A percentile compares a stretch with the other conserved stretches of the same genome.
These are phyloP conservation scores for Dysidea cf. avara DNA, from an alignment of 37 sponge, comb jelly and placozoan species.

Conservation along the genomic window DNA sequence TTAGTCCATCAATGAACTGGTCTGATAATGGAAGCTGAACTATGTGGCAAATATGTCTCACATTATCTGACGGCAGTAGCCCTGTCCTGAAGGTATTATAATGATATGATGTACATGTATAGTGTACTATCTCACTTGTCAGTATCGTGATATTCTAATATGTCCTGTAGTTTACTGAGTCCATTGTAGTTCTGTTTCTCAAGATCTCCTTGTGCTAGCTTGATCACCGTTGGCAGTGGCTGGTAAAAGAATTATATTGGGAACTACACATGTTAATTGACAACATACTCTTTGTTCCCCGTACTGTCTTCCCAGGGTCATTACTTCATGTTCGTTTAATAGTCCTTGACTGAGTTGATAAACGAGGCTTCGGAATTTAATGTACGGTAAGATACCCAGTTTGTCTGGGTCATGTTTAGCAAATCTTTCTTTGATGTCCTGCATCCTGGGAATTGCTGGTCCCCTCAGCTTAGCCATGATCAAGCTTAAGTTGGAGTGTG, in stretches of 20 bases:
- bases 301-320: conserved; percentile 83
- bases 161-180: conserved; percentile 22
- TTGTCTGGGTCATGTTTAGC: conserved; percentile 35
- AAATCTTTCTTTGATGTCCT: conserved; percentile 36
- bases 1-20: conserved; percentile 68
- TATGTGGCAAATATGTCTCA: conserved; percentile 33
- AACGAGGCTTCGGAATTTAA: conserved; percentile 61
- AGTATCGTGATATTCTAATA: conserved; percentile 10
- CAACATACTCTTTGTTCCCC: conserved; percentile 39
- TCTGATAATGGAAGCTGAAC: conserved; percentile 56
- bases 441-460: conserved; percentile 45
- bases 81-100: conserved; percentile 38
- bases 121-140: not conserved
- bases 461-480: conserved; percentile 68
- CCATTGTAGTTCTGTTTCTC: conserved; percentile 47
- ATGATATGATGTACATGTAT: not conserved
- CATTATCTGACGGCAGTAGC: conserved; percentile 24
- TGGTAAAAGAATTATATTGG: conserved; percentile 3
- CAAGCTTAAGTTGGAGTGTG: conserved; percentile 64
- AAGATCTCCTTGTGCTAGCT: conserved; percentile 55
- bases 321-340: conserved; percentile 84
- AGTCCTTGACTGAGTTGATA: conserved; percentile 44
- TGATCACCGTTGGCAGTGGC: conserved; percentile 44
- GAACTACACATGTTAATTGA: too few relatives aligned
- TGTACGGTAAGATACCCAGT: conserved; percentile 27